Evolutionary conservation across 2,113 vertebrate species (phyloP).

Genomic region (Scolopax mira): DNA sequence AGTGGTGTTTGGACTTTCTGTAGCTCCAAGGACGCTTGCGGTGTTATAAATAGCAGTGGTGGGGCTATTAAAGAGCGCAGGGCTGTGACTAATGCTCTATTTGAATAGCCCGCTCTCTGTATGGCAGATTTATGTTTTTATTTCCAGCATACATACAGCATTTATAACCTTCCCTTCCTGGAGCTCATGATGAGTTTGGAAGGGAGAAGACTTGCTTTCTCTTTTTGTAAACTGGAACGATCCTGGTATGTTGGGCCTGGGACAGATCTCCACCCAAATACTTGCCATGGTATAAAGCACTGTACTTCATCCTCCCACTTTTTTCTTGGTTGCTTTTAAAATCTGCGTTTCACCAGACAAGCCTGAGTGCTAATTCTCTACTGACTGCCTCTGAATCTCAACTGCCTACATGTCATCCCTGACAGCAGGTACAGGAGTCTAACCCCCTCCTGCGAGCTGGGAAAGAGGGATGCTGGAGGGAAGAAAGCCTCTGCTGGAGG

Average conservation of each 20-base stretch:
- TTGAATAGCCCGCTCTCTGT: background rate
- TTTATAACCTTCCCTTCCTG: constrained; percentile 16
- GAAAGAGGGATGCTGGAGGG: background rate
- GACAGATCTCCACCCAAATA: background rate
- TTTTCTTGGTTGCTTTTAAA: background rate
- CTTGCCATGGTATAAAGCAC: fast-evolving
- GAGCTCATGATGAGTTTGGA: background rate
- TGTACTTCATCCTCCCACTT: background rate
- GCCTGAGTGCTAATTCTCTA: background rate
- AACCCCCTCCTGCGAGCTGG: background rate
- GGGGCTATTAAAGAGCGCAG: background rate
- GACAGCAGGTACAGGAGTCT: background rate
- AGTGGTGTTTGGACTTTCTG: background rate
- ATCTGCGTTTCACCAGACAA: background rate
- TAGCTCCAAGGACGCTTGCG: background rate
- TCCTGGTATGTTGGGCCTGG: background rate
- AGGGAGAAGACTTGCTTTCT: background rate
- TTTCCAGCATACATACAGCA: background rate
- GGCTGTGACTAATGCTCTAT: constrained; percentile 33
- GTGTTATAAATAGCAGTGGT: background rate
- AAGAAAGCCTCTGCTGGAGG: background rate
- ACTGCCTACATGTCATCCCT: background rate
- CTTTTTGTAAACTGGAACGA: background rate
- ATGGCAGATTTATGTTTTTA: background rate
- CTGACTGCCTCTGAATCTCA: background rate